Percentiles rank a stretch among this genome's conserved stretches.
Evolutionary conservation across 2,797 vertebrate species (phyloP).

Genomic region (Synanceia verrucosa): DNA sequence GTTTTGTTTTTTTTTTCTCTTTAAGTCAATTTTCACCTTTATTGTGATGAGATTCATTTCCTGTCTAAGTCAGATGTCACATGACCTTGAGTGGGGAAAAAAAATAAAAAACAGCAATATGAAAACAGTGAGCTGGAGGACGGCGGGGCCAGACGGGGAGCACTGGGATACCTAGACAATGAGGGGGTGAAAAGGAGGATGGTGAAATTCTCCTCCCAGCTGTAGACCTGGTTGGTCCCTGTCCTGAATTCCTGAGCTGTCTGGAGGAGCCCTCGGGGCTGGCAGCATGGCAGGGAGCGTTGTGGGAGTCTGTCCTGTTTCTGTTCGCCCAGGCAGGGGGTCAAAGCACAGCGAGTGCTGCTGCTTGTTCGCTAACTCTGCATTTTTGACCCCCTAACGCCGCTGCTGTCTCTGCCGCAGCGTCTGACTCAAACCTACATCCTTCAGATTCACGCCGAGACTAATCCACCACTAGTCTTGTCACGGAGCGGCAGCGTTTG

Average conservation of each 20-base stretch:
- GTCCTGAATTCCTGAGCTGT: slow-evolving; percentile 86
- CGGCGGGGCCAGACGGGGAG: slow-evolving; percentile 81
- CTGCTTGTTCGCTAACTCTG: slow-evolving; percentile 74
- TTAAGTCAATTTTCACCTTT: slow-evolving; percentile 63
- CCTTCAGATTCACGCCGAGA: slow-evolving; percentile 82
- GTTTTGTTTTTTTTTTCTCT: too few relatives aligned
- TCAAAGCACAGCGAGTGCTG: slow-evolving; percentile 42
- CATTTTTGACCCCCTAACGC: slow-evolving; percentile 80
- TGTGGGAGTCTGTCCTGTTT: slow-evolving; percentile 82
- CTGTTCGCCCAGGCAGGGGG: slow-evolving; percentile 79
- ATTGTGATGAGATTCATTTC: slow-evolving; percentile 68
- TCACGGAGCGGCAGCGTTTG: slow-evolving; percentile 82
- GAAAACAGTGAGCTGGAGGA: slow-evolving; percentile 79
- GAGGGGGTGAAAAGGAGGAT: slow-evolving; percentile 72
- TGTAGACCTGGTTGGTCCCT: slow-evolving; percentile 82
- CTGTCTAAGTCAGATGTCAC: slow-evolving; percentile 68
- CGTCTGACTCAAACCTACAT: slow-evolving; percentile 76
- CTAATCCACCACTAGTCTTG: slow-evolving; percentile 85
- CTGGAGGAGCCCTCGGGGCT: slow-evolving; percentile 78
- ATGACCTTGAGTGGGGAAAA: too few relatives aligned
- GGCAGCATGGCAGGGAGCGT: slow-evolving; percentile 77
- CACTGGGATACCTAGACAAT: slow-evolving; percentile 85
- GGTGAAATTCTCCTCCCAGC: slow-evolving; percentile 84
- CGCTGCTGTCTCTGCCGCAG: slow-evolving; percentile 73
- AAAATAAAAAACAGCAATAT: too few relatives aligned